phyloP scores from a whole-genome alignment of 2,113 vertebrate species.

The Amphiprion ocellaris region DNA sequence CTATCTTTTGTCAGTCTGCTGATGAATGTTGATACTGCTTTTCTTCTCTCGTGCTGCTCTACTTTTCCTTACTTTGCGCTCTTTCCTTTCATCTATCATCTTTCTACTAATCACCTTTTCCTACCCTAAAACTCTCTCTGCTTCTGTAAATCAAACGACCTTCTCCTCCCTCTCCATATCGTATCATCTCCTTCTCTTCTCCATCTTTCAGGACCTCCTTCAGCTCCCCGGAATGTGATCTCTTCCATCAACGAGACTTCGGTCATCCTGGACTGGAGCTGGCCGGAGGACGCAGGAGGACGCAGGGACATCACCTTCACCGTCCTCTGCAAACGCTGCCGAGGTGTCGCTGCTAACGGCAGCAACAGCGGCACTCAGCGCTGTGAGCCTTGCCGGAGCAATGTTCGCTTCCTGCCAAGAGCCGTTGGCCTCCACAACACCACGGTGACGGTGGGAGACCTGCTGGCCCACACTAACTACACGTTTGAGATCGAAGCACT shows the following conservation, averaged over 20 bases:
- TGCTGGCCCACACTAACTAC: constrained; percentile 98
- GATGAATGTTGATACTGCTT: not conserved
- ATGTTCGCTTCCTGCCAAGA: constrained; percentile 92
- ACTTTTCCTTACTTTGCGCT: constrained; percentile 1
- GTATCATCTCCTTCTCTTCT: not conserved
- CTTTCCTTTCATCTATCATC: constrained; percentile 1
- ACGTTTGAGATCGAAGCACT: constrained; percentile 96
- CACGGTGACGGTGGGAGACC: constrained; percentile 93
- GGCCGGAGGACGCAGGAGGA: constrained; percentile 94
- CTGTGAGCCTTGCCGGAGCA: constrained; percentile 92
- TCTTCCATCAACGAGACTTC: constrained; percentile 99
- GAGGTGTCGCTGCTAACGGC: constrained; percentile 52
- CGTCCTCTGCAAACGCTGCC: constrained; percentile 94
- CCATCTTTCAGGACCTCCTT: constrained; percentile 88
- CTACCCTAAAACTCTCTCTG: not conserved
- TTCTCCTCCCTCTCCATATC: not conserved
- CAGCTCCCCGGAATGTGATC: constrained; percentile 95
- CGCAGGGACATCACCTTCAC: constrained; percentile 94
- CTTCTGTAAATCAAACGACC: not conserved
- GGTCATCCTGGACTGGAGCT: constrained; percentile 98
- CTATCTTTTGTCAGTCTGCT: not conserved
- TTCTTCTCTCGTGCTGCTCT: not conserved
- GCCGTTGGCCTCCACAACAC: constrained; percentile 92
- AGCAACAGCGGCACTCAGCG: constrained; percentile 54
- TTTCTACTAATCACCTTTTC: not conserved